Conservation (phyloP, 2,888 invertebrate species). For the Acrobasis suavella region DNA sequence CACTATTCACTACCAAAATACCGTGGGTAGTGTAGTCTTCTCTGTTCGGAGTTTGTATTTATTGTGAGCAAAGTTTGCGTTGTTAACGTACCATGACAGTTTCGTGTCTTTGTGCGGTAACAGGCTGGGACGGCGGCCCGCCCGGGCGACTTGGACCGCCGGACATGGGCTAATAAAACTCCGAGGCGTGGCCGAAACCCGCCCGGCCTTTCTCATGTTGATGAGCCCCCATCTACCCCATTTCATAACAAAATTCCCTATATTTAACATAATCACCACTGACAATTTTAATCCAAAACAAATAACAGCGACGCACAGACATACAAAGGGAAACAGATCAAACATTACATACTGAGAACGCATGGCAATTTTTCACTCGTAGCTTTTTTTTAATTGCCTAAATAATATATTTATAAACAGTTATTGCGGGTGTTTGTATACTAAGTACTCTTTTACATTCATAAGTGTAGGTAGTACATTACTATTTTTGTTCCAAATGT, state of each 20-base stretch:
- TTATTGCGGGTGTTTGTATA: no score
- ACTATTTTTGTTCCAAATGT: no score
- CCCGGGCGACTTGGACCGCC: constrained; percentile 37
- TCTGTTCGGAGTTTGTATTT: constrained; percentile 27
- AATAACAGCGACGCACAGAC: no score
- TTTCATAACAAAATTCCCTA: constrained; percentile 21
- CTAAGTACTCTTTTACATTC: no score
- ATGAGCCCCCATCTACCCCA: constrained; percentile 41
- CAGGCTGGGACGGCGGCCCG: constrained; percentile 39
- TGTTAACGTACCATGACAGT: constrained; percentile 35
- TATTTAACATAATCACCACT: constrained; percentile 43
- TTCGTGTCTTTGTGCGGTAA: constrained; percentile 34
- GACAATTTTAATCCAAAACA: constrained; percentile 10
- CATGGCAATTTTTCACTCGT: no score
- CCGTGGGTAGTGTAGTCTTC: constrained; percentile 6
- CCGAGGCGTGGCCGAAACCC: constrained; percentile 54
- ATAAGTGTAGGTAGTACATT: no score
- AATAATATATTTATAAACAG: no score
- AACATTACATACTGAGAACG: no score
- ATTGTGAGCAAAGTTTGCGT: constrained; percentile 29
- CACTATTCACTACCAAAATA: constrained; percentile 1
- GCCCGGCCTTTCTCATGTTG: constrained; percentile 68
- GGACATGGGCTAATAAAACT: constrained; percentile 66
- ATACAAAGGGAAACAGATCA: no score
- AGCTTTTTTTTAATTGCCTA: no score